Percentiles rank a stretch among this genome's conserved stretches.
These are phyloP conservation scores for Trilocha varians DNA, from an alignment of 2,888 invertebrate genomes.

Conservation along the genomic window DNA sequence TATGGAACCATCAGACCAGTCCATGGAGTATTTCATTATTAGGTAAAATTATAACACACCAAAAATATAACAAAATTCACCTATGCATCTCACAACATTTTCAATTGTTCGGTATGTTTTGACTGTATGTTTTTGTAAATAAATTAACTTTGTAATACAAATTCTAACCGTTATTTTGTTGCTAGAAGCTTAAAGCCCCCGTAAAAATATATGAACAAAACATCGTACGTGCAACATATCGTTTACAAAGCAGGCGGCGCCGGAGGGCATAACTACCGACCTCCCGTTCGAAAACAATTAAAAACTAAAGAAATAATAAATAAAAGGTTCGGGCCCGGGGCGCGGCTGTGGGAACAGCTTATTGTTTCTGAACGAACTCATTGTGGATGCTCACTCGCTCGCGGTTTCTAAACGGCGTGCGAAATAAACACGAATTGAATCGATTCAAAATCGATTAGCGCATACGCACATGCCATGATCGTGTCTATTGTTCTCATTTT, in stretches of 20 bases:
- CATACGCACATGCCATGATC: no score
- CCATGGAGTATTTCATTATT: no score
- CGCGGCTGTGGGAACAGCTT: constrained; percentile 54
- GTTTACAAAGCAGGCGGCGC: constrained; percentile 33
- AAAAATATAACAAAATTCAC: no score
- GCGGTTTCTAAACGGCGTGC: constrained; percentile 3
- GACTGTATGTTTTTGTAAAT: not conserved
- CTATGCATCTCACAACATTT: not conserved
- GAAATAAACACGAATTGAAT: constrained; percentile 1
- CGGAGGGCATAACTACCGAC: constrained; percentile 51
- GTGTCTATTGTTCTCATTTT: constrained; percentile 1
- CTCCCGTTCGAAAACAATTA: constrained; percentile 64
- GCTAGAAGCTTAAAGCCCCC: not conserved
- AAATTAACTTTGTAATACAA: not conserved
- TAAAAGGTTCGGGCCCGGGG: constrained; percentile 37
- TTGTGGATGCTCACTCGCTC: constrained; percentile 31
- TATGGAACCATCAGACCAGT: no score
- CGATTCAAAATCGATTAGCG: constrained; percentile 2
- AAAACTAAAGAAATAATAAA: constrained; percentile 30
- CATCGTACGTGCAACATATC: constrained; percentile 13
- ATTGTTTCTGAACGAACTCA: constrained; percentile 41
- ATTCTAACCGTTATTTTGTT: not conserved
- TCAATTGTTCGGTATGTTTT: not conserved
- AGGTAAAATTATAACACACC: no score
- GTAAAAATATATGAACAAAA: not conserved